Conservation (phyloP, 1,140 invertebrate genomes). For the Tetragonula clypearis region DNA sequence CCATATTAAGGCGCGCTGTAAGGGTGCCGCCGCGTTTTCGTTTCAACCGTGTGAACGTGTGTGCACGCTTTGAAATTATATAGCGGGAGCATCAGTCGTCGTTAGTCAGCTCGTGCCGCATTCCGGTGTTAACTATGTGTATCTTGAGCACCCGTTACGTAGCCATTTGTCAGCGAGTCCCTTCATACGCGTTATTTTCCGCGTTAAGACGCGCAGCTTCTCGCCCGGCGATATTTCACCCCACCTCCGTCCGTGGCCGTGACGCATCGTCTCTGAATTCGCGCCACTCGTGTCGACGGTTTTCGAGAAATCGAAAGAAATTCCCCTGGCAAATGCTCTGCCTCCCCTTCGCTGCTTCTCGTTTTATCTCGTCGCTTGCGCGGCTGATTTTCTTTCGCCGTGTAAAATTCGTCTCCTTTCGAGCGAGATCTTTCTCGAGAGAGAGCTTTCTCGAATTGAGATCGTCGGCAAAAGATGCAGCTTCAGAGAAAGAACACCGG, state of each 20-base stretch:
- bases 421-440: no score
- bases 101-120: slow-evolving; percentile 68
- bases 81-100: slow-evolving; percentile 69
- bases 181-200: slow-evolving; percentile 59
- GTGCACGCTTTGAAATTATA: slow-evolving; percentile 76
- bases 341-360: neutral
- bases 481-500: no score
- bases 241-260: neutral
- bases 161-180: slow-evolving; percentile 61
- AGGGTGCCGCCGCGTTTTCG: slow-evolving; percentile 51
- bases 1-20: slow-evolving; percentile 75
- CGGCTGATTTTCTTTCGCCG: neutral
- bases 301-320: neutral
- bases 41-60: slow-evolving; percentile 29
- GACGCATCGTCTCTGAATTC: slow-evolving; percentile 34
- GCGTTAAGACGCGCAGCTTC: slow-evolving; percentile 56
- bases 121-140: slow-evolving; percentile 72
- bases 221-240: slow-evolving; percentile 43
- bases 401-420: neutral
- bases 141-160: slow-evolving; percentile 72
- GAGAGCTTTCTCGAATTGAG: neutral
- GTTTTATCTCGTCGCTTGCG: no score
- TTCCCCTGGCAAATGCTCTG: neutral
- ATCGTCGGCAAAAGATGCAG: neutral
- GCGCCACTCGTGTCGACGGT: no score